phyloP scores from a whole-genome alignment of 2,113 vertebrate genomes.

The Cyprinodon tularosa region DNA sequence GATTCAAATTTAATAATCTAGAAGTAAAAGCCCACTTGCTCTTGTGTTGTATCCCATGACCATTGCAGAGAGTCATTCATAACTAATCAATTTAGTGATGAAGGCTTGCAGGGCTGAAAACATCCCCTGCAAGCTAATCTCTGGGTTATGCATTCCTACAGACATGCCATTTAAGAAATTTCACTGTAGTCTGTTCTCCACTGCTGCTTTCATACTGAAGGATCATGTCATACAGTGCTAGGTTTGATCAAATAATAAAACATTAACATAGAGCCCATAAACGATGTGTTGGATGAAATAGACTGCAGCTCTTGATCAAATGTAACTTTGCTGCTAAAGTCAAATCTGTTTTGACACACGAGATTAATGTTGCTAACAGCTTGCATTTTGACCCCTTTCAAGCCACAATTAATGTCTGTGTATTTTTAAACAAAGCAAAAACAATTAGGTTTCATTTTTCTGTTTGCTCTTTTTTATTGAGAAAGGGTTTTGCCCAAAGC shows the following conservation, averaged over 20 bases:
- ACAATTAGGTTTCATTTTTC: background rate
- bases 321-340: background rate
- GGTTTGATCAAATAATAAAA: background rate
- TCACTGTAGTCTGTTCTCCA: background rate
- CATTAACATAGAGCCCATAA: background rate
- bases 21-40: slow-evolving; percentile 24
- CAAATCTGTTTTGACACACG: background rate
- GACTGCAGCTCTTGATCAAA: background rate
- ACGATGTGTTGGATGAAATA: background rate
- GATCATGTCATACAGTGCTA: background rate
- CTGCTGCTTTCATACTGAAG: background rate
- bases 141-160: slow-evolving; percentile 12
- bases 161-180: slow-evolving; percentile 33
- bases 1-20: slow-evolving; percentile 10
- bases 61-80: slow-evolving; percentile 47
- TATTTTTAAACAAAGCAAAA: background rate
- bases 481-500: background rate
- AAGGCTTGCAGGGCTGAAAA: slow-evolving; percentile 34
- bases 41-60: slow-evolving; percentile 48
- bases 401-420: no score
- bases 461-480: background rate
- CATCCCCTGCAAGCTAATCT: slow-evolving; percentile 38
- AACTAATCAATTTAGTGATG: slow-evolving; percentile 56
- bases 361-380: background rate
- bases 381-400: background rate